phyloP scores from a whole-genome alignment of 1,140 invertebrate species.

The Nasonia giraulti region DNA sequence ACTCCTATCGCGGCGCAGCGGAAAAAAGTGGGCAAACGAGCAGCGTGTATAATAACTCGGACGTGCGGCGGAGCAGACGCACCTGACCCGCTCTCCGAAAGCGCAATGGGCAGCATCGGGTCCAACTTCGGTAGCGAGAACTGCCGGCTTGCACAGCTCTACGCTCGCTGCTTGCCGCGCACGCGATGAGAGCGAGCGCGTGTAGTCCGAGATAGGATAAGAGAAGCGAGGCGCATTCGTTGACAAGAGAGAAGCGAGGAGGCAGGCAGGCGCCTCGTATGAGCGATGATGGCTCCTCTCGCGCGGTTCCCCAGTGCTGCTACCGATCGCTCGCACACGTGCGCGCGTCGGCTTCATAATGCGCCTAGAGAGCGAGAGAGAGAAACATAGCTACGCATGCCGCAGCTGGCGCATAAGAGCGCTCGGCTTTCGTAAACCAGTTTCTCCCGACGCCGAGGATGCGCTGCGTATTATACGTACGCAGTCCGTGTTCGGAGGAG shows the following conservation, averaged over 20 bases:
- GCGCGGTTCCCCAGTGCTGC: conserved; percentile 20
- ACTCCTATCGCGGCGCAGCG: too few species aligned
- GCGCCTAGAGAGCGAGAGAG: conserved; percentile 28
- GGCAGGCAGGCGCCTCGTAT: conserved; percentile 18
- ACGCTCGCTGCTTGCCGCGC: background rate
- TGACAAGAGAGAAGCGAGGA: conserved; percentile 26
- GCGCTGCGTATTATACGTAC: conserved; percentile 4
- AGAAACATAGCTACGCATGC: background rate
- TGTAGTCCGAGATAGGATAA: background rate
- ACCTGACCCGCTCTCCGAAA: background rate
- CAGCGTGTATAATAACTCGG: conserved; percentile 13
- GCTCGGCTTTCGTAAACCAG: conserved; percentile 38
- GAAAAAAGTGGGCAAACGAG: conserved; percentile 6
- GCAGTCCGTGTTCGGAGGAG: background rate
- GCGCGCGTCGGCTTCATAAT: conserved; percentile 18
- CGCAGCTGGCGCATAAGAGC: background rate
- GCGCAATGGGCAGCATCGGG: background rate
- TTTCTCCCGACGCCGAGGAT: conserved; percentile 19
- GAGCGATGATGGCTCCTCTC: conserved; percentile 38
- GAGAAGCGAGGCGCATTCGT: conserved; percentile 12
- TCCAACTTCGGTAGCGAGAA: background rate
- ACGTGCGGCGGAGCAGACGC: background rate
- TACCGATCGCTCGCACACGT: conserved; percentile 30
- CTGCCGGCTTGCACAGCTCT: background rate
- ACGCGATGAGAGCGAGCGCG: background rate